Evolutionary conservation across 2,113 vertebrate genomes (phyloP).

Genomic region (Dipodomys ordii): DNA sequence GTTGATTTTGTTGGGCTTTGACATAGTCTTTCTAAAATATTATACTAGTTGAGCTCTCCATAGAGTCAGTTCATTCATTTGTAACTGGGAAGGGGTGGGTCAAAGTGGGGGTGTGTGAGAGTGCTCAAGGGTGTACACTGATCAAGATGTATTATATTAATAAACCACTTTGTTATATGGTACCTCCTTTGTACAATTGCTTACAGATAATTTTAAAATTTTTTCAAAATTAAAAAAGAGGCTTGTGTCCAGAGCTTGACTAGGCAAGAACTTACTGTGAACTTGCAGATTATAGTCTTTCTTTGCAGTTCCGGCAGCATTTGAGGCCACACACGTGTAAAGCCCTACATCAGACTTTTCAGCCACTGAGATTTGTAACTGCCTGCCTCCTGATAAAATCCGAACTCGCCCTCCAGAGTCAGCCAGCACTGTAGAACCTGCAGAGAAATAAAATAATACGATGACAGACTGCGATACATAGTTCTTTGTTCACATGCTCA

Average conservation of each 20-base stretch:
- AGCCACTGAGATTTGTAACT: conserved; percentile 92
- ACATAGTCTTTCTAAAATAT: no score
- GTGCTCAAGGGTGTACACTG: no score
- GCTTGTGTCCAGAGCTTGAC: not conserved
- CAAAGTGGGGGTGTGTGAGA: no score
- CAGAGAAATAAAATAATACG: conserved; percentile 63
- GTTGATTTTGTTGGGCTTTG: no score
- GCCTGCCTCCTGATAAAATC: conserved; percentile 94
- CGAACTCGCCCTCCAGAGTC: conserved; percentile 87
- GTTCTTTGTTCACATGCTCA: not conserved
- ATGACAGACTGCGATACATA: not conserved
- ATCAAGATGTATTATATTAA: no score
- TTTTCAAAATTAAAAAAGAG: no score
- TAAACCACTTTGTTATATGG: no score
- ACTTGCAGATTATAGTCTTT: conserved; percentile 95
- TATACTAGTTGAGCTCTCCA: no score
- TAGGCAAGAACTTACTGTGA: conserved; percentile 87
- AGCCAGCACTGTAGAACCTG: conserved; percentile 88
- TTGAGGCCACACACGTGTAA: conserved; percentile 93
- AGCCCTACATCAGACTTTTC: conserved; percentile 91
- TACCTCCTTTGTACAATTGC: no score
- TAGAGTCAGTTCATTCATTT: no score
- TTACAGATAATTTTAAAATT: no score
- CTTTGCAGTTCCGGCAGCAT: conserved; percentile 88
- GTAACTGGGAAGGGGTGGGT: no score